These are phyloP conservation scores for Sebastes iracundus DNA, from an alignment of 2,797 vertebrate species.

Conservation along the genomic window DNA sequence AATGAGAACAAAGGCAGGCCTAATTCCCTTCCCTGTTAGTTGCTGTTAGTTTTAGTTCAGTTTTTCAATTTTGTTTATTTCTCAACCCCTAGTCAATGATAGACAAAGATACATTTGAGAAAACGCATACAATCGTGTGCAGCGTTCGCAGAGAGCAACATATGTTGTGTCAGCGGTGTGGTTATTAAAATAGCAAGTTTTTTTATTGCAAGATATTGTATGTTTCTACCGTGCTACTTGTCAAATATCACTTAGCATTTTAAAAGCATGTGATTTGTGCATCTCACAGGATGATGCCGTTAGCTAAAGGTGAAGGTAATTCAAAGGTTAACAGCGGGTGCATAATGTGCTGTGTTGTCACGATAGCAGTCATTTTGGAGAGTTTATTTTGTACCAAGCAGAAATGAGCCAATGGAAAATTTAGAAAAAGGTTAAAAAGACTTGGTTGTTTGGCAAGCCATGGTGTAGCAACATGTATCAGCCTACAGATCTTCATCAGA, in stretches of 20 bases:
- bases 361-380: neutral
- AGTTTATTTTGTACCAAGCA: neutral
- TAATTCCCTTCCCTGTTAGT: slow-evolving; percentile 10
- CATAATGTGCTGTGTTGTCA: neutral
- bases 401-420: neutral
- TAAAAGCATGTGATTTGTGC: neutral
- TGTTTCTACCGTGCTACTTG: neutral
- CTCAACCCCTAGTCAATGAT: neutral
- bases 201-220: neutral
- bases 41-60: neutral
- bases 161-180: neutral
- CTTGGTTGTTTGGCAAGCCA: neutral
- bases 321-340: slow-evolving; percentile 9
- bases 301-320: neutral
- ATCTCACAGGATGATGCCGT: neutral
- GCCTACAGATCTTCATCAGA: neutral
- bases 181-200: neutral
- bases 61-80: neutral
- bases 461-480: neutral
- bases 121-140: neutral
- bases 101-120: neutral
- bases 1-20: slow-evolving; percentile 40
- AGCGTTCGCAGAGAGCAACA: neutral
- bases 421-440: neutral
- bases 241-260: neutral